A percentile compares a stretch with the other conserved stretches of the same genome.
Conservation (phyloP, 2,113 vertebrate species). For the Tachysurus vachellii region DNA sequence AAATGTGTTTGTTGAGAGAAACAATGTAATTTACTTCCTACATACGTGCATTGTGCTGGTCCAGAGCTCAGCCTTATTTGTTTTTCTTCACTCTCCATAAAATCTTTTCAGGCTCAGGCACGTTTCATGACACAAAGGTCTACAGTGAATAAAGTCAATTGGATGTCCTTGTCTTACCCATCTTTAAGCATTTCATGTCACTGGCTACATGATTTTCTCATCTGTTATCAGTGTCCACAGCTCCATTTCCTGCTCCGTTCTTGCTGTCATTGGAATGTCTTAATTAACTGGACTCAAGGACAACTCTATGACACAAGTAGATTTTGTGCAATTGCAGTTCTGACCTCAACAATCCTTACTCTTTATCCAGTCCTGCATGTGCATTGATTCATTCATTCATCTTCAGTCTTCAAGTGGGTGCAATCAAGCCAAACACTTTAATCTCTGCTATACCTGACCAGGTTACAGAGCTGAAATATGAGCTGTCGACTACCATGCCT, state of each 20-base stretch:
- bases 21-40: slow-evolving; percentile 34
- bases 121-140: not conserved
- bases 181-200: not conserved
- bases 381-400: not conserved
- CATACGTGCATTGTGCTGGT: slow-evolving; percentile 15
- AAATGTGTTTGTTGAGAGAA: slow-evolving; percentile 47
- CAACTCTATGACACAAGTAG: not conserved
- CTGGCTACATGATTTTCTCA: not conserved
- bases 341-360: not conserved
- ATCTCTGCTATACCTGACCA: not conserved
- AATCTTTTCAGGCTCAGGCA: slow-evolving; percentile 22
- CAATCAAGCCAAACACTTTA: not conserved
- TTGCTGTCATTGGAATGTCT: not conserved
- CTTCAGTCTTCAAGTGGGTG: not conserved
- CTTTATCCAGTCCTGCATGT: not conserved
- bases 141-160: not conserved
- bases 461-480: not conserved
- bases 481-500: not conserved
- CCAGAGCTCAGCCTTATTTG: slow-evolving; percentile 23
- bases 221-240: not conserved
- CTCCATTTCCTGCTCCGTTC: not conserved
- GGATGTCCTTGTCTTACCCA: not conserved
- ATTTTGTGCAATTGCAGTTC: not conserved
- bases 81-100: slow-evolving; percentile 40
- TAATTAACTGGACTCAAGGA: not conserved